Conservation (phyloP, 2,113 vertebrate species). For the Egretta garzetta region DNA sequence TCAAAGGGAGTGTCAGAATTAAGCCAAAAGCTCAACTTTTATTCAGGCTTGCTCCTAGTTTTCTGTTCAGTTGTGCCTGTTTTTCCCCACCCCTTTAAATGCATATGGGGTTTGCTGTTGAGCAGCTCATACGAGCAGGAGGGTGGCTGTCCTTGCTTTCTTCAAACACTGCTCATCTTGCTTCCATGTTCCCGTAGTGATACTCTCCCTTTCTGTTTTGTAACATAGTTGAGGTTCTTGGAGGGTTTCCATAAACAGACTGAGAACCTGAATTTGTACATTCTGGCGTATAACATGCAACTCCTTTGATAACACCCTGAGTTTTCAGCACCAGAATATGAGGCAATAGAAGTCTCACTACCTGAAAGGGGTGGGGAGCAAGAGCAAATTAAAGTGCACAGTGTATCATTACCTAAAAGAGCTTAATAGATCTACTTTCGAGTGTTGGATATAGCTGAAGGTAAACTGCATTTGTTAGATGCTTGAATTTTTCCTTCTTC, state of each 20-base stretch:
- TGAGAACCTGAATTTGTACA: background rate
- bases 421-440: background rate
- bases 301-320: background rate
- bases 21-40: background rate
- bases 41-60: background rate
- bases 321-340: background rate
- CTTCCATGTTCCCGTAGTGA: fast-evolving
- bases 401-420: background rate
- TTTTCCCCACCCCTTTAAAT: background rate
- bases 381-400: background rate
- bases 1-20: background rate
- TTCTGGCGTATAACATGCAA: background rate
- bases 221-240: background rate
- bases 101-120: background rate
- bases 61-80: background rate
- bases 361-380: background rate
- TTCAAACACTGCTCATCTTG: background rate
- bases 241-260: background rate
- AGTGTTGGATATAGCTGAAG: background rate
- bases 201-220: background rate
- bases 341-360: background rate
- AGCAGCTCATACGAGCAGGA: background rate
- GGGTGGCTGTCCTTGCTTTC: background rate
- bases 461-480: background rate
- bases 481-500: background rate